Base-by-base conservation (phyloP, 2,113 vertebrate species). In the Pseudorectes ferrugineus region DNA sequence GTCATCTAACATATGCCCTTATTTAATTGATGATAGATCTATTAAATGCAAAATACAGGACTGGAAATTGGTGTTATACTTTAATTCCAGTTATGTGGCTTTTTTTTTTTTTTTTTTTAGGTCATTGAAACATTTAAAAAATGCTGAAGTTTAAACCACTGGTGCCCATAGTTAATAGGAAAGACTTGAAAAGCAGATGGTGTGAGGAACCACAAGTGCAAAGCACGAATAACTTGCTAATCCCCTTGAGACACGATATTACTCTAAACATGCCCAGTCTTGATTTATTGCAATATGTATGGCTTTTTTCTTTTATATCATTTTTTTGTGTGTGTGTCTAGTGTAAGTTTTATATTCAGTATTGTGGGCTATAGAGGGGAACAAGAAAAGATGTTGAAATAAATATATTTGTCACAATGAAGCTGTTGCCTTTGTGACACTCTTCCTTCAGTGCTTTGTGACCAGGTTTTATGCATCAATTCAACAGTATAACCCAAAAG, bases 21-120 rank as follows among this genome's bases (percentile, higher is more conserved):
- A 65, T 84, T 94, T 97, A 98, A 96, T 96, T 97, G 80, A 90
- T 94, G 85, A 92, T 82, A 94, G 58, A 77, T 92, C 80, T 95
- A 95, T 97, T 96, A 97, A 89, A 86, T 92, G 36, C 33, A 92
- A 92, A 93, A 88, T 93, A 79, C 15, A 72, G 57, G 43, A 51
- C 25, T 86, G 52, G 78, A 96, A 91, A 94, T 78, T 72, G 24
- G n/a, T 80, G 80, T 84, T 88, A 43, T 73, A 51, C 20, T 81
- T 90, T 67, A 73, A 96, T 85, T 26, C 42, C 20, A 73, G 55
- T 65, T 75, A 61, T 26, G 38, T 25, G 35, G 6, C 2, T 26
- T 6, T 52, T 43, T 52, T 36, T 43, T 68, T 33, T 43, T 36
- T 13, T 35, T 42, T 31, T 5, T 14, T 48, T 51, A 46, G 58